Percentiles rank a stretch among this genome's conserved stretches.
phyloP scores from a whole-genome alignment of 2,113 vertebrate species.

The Notothenia rossii region DNA sequence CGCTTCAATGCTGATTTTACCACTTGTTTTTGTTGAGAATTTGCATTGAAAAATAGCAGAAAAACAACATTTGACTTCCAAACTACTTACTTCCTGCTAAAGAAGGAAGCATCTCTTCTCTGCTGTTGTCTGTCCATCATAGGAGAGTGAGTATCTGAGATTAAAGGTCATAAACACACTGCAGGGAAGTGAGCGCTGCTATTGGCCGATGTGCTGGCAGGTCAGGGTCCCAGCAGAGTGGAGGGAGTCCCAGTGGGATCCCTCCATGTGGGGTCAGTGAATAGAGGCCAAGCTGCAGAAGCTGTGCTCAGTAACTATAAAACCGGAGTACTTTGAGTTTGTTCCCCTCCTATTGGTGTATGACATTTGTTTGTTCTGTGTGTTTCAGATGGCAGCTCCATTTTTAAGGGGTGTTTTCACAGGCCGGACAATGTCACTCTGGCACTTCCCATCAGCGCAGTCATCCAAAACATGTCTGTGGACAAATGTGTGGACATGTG shows the following conservation, averaged over 20 bases:
- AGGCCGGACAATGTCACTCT: conserved; percentile 90
- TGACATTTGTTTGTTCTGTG: conserved; percentile 45
- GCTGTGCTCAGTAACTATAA: conserved; percentile 32
- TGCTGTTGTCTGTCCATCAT: conserved; percentile 19
- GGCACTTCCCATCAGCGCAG: conserved; percentile 87
- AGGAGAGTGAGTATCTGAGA: conserved; percentile 19
- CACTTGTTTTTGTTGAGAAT: too few relatives aligned
- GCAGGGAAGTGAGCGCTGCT: conserved; percentile 27
- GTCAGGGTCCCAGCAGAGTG: conserved; percentile 36
- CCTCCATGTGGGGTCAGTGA: conserved; percentile 52
- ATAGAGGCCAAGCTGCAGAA: conserved; percentile 41
- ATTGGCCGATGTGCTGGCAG: conserved; percentile 26
- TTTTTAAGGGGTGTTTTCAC: conserved; percentile 96
- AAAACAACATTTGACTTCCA: background rate
- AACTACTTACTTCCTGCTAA: background rate
- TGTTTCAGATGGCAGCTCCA: conserved; percentile 91
- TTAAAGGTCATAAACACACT: conserved; percentile 55
- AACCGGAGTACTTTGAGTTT: background rate
- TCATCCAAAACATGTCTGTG: conserved; percentile 94
- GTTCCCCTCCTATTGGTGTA: background rate
- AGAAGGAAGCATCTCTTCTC: background rate
- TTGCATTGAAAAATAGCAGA: too few relatives aligned
- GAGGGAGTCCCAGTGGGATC: conserved; percentile 34
- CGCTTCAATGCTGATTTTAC: too few relatives aligned
- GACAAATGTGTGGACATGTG: conserved; percentile 97